Conservation (phyloP, 2,888 invertebrate genomes). For the Stenotaenia linearis region DNA sequence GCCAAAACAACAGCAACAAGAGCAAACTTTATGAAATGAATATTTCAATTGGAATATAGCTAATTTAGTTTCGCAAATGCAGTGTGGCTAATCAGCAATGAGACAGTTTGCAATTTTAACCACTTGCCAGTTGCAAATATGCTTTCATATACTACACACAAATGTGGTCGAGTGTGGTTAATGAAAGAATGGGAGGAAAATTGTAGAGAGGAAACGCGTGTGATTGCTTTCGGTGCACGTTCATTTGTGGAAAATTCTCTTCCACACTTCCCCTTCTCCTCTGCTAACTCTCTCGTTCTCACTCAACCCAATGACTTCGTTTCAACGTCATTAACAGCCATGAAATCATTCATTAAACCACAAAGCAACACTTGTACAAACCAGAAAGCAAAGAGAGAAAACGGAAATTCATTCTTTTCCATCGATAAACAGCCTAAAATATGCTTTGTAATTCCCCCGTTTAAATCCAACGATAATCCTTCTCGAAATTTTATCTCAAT, state of each 20-base stretch:
- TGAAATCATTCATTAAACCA: conserved; percentile 26
- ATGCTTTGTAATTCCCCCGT: background rate
- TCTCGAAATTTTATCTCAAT: too few relatives aligned
- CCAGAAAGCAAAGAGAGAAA: background rate
- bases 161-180: conserved; percentile 17
- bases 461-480: background rate
- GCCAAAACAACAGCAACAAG: background rate
- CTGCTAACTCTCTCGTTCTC: background rate
- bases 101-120: background rate
- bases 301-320: background rate
- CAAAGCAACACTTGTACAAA: conserved; percentile 9
- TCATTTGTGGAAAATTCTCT: conserved; percentile 17
- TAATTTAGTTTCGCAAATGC: conserved; percentile 11
- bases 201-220: conserved; percentile 14
- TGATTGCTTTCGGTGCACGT: conserved; percentile 23
- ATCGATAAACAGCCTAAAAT: background rate
- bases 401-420: conserved; percentile 8
- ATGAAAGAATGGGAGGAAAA: conserved; percentile 26
- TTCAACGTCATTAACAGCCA: conserved; percentile 24
- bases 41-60: conserved; percentile 18
- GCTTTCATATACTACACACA: conserved; percentile 18
- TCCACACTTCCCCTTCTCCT: background rate
- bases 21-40: conserved; percentile 17
- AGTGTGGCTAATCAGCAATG: conserved; percentile 14
- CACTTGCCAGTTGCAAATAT: conserved; percentile 17